Evolutionary conservation across 2,113 vertebrate species (phyloP), one percentile per base, ranked within the genome.

Genomic region (Uropsilus gracilis): DNA sequence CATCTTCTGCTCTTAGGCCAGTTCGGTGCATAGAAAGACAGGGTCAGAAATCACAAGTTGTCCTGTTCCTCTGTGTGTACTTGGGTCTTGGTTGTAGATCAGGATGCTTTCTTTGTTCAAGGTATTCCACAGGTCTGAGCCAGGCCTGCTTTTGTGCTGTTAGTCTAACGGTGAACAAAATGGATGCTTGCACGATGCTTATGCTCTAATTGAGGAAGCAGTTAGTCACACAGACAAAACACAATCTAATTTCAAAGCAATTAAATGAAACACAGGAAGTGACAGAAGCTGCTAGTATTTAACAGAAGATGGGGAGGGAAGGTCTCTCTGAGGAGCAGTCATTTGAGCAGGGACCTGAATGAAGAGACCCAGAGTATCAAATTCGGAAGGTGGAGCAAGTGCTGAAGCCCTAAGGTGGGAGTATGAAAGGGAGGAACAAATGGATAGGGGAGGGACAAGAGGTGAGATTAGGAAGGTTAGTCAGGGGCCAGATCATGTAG

Each of bases 381-480:
- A 32, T 50, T 50, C 53, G 32, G 72, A 50, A 28, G 24, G 7
- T 6, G 6, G 17, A 82, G 63, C 34, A n/a, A 8, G 61, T 69
- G 18, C 68, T 18, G 63, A 90, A 78, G 44, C 44, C 57, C 80
- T 46, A 75, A 82, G 92, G 42, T 32, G 1, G 34, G n/a, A 30
- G 80, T 8, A 2, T 18, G 8, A 0, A 34, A 32, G 37, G 34
- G 11, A 44, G 13, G 12, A 6, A 8, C 6, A 2, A 4, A 4
- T 61, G 59, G 18, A 13, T 11, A 48, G 53, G 18, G 6, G 2
- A 13, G 14, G 28, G 0, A 0, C 11, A 46, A 61, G 2, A 68
- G 61, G 9, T 61, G 39, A 46, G 30, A 42, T 30, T 13, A 71
- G 61, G 57, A 61, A 64, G 73, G 68, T 16, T 8, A 5, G 32